These are phyloP conservation scores for Myripristis murdjan DNA, from an alignment of 2,797 vertebrate species.

Conservation along the genomic window DNA sequence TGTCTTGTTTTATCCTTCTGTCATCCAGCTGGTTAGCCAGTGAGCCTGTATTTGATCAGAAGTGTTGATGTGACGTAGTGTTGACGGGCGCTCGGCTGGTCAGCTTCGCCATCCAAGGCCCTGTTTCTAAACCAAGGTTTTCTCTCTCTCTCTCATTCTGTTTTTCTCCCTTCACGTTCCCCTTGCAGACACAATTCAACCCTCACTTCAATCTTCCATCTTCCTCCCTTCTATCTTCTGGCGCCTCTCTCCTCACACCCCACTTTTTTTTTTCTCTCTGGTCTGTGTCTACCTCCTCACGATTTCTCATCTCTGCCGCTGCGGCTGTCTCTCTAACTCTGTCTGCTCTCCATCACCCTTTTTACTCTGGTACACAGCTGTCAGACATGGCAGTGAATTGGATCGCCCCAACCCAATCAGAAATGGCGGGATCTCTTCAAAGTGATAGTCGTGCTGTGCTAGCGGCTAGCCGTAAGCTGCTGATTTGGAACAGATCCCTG, in stretches of 20 bases:
- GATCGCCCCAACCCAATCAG: slow-evolving; percentile 58
- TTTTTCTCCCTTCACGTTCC: slow-evolving; percentile 7
- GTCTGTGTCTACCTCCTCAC: background rate
- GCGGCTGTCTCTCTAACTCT: slow-evolving; percentile 18
- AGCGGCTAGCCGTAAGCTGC: slow-evolving; percentile 45
- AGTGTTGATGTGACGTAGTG: too few relatives aligned
- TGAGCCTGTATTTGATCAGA: too few relatives aligned
- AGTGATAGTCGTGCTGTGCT: slow-evolving; percentile 25
- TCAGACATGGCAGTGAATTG: slow-evolving; percentile 53
- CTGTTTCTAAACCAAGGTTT: background rate
- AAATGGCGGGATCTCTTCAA: slow-evolving; percentile 53
- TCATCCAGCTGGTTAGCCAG: too few relatives aligned
- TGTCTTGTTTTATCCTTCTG: too few relatives aligned
- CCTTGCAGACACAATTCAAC: background rate
- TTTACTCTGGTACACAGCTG: slow-evolving; percentile 47
- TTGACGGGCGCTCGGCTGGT: too few relatives aligned
- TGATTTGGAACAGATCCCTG: slow-evolving; percentile 52
- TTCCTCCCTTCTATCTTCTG: background rate
- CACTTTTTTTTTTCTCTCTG: background rate
- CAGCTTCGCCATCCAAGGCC: too few relatives aligned
- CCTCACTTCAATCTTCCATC: background rate
- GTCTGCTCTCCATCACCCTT: slow-evolving; percentile 41
- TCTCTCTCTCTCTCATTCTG: background rate
- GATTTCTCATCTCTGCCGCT: background rate
- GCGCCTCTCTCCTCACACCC: background rate